A percentile compares a stretch with the other conserved stretches of the same genome.
Evolutionary conservation across 2,113 vertebrate species (phyloP).

Genomic region (Pleuronectes platessa): DNA sequence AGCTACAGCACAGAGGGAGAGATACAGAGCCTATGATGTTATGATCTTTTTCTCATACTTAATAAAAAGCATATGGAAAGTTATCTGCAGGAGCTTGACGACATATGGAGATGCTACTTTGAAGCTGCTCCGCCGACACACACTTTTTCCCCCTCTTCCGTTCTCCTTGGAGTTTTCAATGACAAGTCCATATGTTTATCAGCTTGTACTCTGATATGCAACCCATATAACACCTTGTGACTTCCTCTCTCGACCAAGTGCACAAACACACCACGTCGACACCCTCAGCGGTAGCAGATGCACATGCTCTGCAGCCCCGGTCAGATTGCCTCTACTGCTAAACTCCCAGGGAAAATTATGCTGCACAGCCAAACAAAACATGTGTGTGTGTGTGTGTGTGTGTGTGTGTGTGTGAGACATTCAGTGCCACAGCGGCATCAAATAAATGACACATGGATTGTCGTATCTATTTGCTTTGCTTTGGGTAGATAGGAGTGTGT

Average conservation of each 20-base stretch:
- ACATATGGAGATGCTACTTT: slow-evolving; percentile 55
- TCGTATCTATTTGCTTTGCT: slow-evolving; percentile 68
- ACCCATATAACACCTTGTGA: slow-evolving; percentile 20
- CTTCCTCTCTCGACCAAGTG: slow-evolving; percentile 10
- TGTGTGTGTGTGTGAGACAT: slow-evolving; percentile 45
- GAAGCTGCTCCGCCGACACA: slow-evolving; percentile 34
- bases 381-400: slow-evolving; percentile 44
- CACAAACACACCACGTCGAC: slow-evolving; percentile 17
- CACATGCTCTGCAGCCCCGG: not conserved
- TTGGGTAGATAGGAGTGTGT: slow-evolving; percentile 42
- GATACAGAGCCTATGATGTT: not conserved
- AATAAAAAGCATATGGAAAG: slow-evolving; percentile 50
- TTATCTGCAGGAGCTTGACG: slow-evolving; percentile 18
- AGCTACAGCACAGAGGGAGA: slow-evolving; percentile 4
- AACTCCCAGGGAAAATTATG: slow-evolving; percentile 11
- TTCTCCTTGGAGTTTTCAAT: slow-evolving; percentile 28
- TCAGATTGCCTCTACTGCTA: not conserved
- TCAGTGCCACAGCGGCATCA: slow-evolving; percentile 35
- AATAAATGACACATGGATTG: slow-evolving; percentile 68
- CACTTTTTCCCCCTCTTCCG: not conserved
- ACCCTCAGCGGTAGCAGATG: not conserved
- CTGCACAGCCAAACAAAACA: slow-evolving; percentile 8
- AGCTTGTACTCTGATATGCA: slow-evolving; percentile 38
- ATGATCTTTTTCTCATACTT: slow-evolving; percentile 22
- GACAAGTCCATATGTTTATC: slow-evolving; percentile 39